Evolutionary conservation across 2,888 invertebrate genomes (phyloP).

Genomic region (Cabera pusaria): DNA sequence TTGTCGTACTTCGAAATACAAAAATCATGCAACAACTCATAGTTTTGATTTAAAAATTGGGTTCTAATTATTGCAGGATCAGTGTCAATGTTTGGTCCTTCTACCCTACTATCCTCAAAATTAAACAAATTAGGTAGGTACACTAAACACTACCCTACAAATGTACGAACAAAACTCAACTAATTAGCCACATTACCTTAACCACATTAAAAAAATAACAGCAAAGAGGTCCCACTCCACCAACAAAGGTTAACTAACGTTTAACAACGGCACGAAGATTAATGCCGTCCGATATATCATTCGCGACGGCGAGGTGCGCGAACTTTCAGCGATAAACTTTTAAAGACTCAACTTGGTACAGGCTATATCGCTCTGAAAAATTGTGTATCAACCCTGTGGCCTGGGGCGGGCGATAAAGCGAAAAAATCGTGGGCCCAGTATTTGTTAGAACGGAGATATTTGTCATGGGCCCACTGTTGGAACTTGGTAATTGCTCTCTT

Average conservation of each 20-base stretch:
- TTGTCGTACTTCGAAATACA: too few relatives aligned
- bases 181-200: conserved; percentile 2
- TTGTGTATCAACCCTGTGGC: conserved; percentile 71
- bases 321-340: conserved; percentile 78
- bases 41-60: neutral
- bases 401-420: conserved; percentile 74
- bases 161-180: too few relatives aligned
- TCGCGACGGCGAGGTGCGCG: conserved; percentile 64
- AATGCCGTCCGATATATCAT: conserved; percentile 76
- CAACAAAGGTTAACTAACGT: conserved; percentile 62
- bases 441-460: conserved; percentile 77
- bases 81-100: too few relatives aligned
- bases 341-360: conserved; percentile 75
- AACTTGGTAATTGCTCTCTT: conserved; percentile 76
- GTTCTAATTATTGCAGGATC: too few relatives aligned
- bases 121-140: too few relatives aligned
- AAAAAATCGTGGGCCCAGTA: conserved; percentile 69
- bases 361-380: conserved; percentile 76
- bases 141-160: too few relatives aligned
- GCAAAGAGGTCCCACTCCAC: conserved; percentile 41
- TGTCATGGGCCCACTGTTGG: conserved; percentile 55
- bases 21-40: conserved; percentile 7
- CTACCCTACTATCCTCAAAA: too few relatives aligned
- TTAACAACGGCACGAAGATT: conserved; percentile 63
- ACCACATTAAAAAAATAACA: conserved; percentile 7